Base-by-base conservation (phyloP, 2,113 vertebrate species). In the Apeltes quadracus region DNA sequence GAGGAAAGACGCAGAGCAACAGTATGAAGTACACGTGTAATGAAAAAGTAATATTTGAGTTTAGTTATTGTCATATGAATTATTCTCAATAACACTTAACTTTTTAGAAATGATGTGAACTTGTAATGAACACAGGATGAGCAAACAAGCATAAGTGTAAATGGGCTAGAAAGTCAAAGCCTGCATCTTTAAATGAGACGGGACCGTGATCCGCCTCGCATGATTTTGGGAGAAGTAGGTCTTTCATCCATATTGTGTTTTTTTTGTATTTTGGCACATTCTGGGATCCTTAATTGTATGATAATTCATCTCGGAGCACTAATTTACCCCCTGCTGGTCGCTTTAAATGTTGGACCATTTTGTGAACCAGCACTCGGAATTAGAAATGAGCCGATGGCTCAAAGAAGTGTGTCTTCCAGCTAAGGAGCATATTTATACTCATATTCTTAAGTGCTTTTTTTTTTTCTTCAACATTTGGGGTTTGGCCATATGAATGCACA, bases 261-360 rank as follows among this genome's bases (percentile, higher is more conserved):
- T 50, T 29, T 91, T 91, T 91, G 79, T 91, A 80, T 92, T 93
- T 90, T 93, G 92, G 93, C 91, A 90, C 91, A 95, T 95, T 95
- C 95, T 95, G 94, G 93, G 92, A 91, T 93, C 63, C 85, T 95
- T 96, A 96, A 94, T 94, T 94, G 75, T 93, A 94, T 95, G 95
- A 96, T 97, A 95, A 98, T 95, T 97, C 95, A 97, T 92, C 84
- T 94, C 87, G 89, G 93, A 94, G 96, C 93, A 93, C 94, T 97
- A 97, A 97, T 98, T 96, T 96, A 95, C 95, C 95, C 94, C 96
- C 95, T 91, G 93, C 95, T 72, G 88, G 88, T 91, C 79, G 76
- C 87, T 90, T 93, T 94, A 94, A 95, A 94, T 94, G 94, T 94
- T 92, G 93, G 72, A 93, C 91, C 92, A 93, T 94, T 94, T 95